A percentile compares a stretch with the other conserved stretches of the same genome.
Evolutionary conservation across 2,113 vertebrate genomes (phyloP).

Genomic region (Rhynchomys soricoides): DNA sequence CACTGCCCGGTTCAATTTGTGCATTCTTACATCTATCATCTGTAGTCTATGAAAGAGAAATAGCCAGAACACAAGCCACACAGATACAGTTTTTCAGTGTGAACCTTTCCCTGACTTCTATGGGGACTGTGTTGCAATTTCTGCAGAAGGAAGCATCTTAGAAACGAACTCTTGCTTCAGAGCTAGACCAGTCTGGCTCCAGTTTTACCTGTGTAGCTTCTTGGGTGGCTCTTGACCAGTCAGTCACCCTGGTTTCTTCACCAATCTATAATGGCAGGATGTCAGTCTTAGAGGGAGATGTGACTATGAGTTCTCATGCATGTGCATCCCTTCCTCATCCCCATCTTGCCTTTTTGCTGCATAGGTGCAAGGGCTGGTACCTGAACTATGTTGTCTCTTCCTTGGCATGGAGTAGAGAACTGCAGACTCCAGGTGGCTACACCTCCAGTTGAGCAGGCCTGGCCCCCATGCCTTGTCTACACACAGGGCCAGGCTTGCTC

Average conservation of each 20-base stretch:
- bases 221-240: background rate
- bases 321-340: background rate
- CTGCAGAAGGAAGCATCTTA: constrained; percentile 14
- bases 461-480: background rate
- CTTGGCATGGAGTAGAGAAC: background rate
- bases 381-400: background rate
- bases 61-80: rapidly evolving
- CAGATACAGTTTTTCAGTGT: background rate
- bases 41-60: background rate
- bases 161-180: background rate
- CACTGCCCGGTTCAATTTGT: no score
- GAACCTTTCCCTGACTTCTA: background rate
- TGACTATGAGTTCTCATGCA: rapidly evolving
- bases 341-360: no score
- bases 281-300: background rate
- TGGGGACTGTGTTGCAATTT: background rate
- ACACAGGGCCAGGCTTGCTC: background rate
- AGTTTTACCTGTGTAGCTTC: background rate
- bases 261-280: background rate
- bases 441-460: background rate
- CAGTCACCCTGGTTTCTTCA: background rate
- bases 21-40: background rate
- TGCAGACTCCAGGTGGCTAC: background rate
- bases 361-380: background rate
- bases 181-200: background rate